A percentile compares a stretch with the other conserved stretches of the same genome.
Evolutionary conservation across 2,888 invertebrate species (phyloP).

Genomic region (Tipula vernalis): DNA sequence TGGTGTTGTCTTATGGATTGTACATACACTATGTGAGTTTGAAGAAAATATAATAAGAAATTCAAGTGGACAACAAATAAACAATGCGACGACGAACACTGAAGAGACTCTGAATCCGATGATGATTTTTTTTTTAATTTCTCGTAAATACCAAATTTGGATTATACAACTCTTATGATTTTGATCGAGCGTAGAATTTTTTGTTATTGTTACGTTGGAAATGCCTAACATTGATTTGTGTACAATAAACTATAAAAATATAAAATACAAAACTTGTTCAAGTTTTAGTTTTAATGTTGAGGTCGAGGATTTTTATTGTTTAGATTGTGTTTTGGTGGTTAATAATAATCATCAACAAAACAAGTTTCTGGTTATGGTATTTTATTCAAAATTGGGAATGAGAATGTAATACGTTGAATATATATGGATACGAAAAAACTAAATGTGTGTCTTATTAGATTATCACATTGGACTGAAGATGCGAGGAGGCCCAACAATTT

Average conservation of each 20-base stretch:
- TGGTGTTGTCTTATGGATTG: not conserved
- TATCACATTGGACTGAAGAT: not conserved
- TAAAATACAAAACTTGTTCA: not conserved
- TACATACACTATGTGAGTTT: not conserved
- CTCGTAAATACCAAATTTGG: not conserved
- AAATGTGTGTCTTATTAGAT: not conserved
- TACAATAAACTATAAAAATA: not conserved
- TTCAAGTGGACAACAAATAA: not conserved
- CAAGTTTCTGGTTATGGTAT: not conserved
- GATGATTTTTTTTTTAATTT: not conserved
- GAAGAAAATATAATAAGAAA: not conserved
- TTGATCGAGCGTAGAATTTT: not conserved
- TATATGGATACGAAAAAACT: not conserved
- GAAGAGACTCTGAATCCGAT: not conserved
- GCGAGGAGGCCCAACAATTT: not conserved
- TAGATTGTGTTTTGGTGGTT: not conserved
- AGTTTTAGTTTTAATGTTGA: not conserved
- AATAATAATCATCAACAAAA: not conserved
- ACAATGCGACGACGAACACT: not conserved
- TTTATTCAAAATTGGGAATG: not conserved
- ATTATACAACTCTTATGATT: not conserved
- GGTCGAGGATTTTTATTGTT: not conserved
- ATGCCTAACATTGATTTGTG: constrained; percentile 4
- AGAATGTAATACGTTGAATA: not conserved
- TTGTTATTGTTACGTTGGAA: not conserved